These are phyloP conservation scores for Orchesella cincta DNA, from an alignment of 1,140 invertebrate species.

Conservation along the genomic window DNA sequence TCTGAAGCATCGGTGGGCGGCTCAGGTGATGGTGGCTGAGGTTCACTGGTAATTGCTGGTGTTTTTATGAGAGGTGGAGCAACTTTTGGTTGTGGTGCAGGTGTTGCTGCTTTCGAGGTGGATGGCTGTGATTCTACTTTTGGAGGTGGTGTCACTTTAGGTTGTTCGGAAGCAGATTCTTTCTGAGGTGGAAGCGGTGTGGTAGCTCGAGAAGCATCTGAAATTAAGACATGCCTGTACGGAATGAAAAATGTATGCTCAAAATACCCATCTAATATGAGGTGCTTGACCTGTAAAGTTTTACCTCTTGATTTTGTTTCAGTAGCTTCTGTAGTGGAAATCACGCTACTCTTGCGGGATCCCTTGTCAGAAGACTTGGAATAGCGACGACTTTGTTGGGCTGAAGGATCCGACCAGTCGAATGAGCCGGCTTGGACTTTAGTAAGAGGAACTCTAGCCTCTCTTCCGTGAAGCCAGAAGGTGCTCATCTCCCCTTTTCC, in stretches of 20 bases:
- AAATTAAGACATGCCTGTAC: constrained; percentile 17
- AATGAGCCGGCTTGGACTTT: constrained; percentile 7
- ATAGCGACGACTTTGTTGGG: neutral
- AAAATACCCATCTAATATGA: constrained; percentile 1
- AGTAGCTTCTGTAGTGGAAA: neutral
- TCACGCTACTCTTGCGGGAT: neutral
- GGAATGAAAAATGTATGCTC: neutral
- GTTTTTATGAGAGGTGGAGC: neutral
- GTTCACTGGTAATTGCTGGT: neutral
- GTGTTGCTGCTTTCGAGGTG: neutral
- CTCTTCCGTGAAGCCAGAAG: constrained; percentile 78
- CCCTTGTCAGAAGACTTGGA: constrained; percentile 24
- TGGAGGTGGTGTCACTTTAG: neutral
- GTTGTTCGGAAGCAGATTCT: neutral
- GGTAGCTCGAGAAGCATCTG: neutral
- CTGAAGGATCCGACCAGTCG: neutral
- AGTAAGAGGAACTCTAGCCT: constrained; percentile 61
- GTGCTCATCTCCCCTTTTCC: constrained; percentile 88
- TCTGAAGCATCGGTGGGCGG: neutral
- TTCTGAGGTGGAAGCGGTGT: neutral
- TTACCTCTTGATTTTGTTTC: neutral
- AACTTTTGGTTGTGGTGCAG: neutral
- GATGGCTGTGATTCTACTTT: neutral
- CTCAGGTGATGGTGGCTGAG: neutral
- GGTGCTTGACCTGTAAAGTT: neutral